Evolutionary conservation across 2,797 vertebrate species (phyloP), one percentile per base, ranked within the genome.

Genomic region (Poeciliopsis infans): DNA sequence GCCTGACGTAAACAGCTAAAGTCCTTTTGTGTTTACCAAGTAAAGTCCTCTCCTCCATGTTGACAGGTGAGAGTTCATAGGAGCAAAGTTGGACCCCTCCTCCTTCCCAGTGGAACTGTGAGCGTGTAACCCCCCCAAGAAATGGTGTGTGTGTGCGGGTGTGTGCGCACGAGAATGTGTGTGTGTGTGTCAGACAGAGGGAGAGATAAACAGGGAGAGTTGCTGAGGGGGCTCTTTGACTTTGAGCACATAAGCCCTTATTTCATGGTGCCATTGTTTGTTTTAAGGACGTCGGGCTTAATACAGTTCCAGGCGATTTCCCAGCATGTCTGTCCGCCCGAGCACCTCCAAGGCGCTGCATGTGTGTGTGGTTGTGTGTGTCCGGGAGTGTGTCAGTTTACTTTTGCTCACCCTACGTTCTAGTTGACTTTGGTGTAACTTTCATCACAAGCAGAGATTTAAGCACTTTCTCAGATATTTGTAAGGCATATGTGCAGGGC

Each of bases 221-320:
- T 81, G 89, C 90, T 92, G 85, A 87, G 78, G 92, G 93, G 88
- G 84, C 85, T 92, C 90, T 93, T 94, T 93, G 94, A 94, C 94
- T 94, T 94, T 93, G 90, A 95, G 92, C 86, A 64, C 88, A 85
- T 94, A 92, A 94, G 89, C 93, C 93, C 89, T 92, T 94, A 93
- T 93, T 95, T 93, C 93, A 94, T 92, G 92, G 91, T 92, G 93
- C 90, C 92, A 93, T 94, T 94, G 93, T 94, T 94, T 93, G 92
- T 93, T 94, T 93, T 93, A 93, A 93, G 92, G 93, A 93, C 91
- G 90, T 92, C 89, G 92, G 87, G 86, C 91, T 94, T 91, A 93
- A 93, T 94, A 86, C 91, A 91, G 92, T 94, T 92, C 87, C 90
- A 89, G 92, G 93, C 90, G 75, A 87, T 92, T 88, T 90, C 90